phyloP scores from a whole-genome alignment of 2,113 vertebrate genomes.

The Phylloscopus whistleri region DNA sequence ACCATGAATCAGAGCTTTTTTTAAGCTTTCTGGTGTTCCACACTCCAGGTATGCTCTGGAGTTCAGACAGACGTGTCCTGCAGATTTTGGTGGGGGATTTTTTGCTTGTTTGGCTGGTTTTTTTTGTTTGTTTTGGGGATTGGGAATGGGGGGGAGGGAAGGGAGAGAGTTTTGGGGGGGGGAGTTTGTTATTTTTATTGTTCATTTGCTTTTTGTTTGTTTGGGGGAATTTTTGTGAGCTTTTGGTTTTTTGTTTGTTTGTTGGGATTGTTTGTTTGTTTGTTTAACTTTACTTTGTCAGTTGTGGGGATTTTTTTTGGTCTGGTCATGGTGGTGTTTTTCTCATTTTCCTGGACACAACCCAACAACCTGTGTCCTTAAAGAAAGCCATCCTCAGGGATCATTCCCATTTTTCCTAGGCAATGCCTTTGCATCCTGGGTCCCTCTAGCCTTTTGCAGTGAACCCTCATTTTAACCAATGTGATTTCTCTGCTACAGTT shows the following conservation, averaged over 20 bases:
- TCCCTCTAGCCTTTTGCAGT: neutral
- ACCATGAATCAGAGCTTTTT: neutral
- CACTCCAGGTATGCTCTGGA: neutral
- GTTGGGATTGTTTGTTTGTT: neutral
- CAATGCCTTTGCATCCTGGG: neutral
- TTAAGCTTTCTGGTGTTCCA: neutral
- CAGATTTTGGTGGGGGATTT: neutral
- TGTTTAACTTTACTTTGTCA: neutral
- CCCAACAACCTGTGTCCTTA: neutral
- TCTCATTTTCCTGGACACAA: neutral
- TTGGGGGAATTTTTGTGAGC: rapidly evolving
- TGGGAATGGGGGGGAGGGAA: no score
- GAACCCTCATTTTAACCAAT: neutral
- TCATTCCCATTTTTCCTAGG: neutral
- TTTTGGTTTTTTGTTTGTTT: neutral
- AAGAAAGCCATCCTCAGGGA: no score
- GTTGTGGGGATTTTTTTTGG: neutral
- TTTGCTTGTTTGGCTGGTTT: neutral
- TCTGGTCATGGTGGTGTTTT: neutral
- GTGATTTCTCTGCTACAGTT: neutral
- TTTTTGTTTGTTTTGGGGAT: neutral
- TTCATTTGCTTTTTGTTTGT: neutral
- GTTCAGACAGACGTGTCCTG: neutral
- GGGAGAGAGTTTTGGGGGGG: neutral
- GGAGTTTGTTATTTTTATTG: neutral